Evolutionary conservation across 2,888 invertebrate genomes (phyloP), one percentile per base, ranked within the genome.

Genomic region (Argyresthia goedartella): DNA sequence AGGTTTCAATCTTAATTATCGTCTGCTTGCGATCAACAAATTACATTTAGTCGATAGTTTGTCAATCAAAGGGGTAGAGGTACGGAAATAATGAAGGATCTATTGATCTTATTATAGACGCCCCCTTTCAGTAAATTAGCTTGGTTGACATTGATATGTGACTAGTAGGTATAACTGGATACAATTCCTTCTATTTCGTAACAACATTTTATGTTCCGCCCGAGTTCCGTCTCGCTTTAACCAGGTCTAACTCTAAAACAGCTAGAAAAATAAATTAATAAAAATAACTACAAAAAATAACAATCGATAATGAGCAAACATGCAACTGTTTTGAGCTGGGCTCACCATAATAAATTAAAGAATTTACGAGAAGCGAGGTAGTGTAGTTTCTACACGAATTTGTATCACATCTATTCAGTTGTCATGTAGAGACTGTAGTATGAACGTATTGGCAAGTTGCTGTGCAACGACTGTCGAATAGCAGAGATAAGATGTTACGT

Each of bases 331-430:
- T 68, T 67, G 85, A 86, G 84, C 82, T 81, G 76, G 59, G 85
- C 85, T 81, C 84, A 69, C 64, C 61, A 69, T 65, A 61, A 25
- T 25, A 65, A 68, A 65, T 59, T 60, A 70, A 73, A 71, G 64
- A 63, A 63, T 66, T 60, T 62, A 69, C 13, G 65, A 72, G 67
- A 76, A 71, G 76, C 77, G 81, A 85, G 82, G 81, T 81, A 81
- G 80, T 81, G 81, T 81, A 82, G 81, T 81, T 78, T 68, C 84
- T 82, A 85, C 84, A 84, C 81, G 68, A 72, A 25, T 25, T 25
- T 67, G 69, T 81, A 81, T 81, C 81, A 82, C 81, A 79, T 77
- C 49, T 50, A 51, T 25, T 25, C 25, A 2, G 25, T 25, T 25
- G 25, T 25, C 25, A 4, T 25, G 25, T 25, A 2, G 25, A 6